Evolutionary conservation across 2,888 invertebrate genomes (phyloP), one percentile per base, ranked within the genome.

Genomic region (Caenorhabditis afra): DNA sequence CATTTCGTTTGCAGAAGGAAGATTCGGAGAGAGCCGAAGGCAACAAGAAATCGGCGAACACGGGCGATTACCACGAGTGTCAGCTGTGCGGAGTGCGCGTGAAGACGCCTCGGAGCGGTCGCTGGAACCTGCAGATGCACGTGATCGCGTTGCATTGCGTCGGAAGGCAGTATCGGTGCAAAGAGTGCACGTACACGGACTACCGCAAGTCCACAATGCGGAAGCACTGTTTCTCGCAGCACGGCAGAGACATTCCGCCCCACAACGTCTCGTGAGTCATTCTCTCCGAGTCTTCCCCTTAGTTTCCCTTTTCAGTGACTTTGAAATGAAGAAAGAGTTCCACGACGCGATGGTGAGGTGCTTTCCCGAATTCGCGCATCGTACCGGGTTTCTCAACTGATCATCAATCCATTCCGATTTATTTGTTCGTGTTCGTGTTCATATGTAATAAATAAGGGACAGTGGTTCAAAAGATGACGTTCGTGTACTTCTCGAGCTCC

Each of bases 101-200:
- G 23, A 81, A 79, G 44, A 75, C 83, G 5, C 83, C 81, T 18
- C 37, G 83, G n/a, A 73, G 83, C 23, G 83, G 83, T 0, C 64
- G 83, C 3, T 83, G 83, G 83, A 83, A 83, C 45, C 74, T 83
- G 7, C 83, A 83, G 61, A 82, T 82, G 82, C 83, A 83, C 49
- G 81, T 81, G 35, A 79, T 83, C 58, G 83, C 83, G n/a, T 71
- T 81, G 41, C 83, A 83, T 47, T 81, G 79, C 41, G 59, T 65
- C 12, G 65, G 74, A 18, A 45, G 80, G 41, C 73, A 77, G 12
- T 81, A 79, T 37, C 58, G 70, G 52, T 83, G 83, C 61, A 65
- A 55, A 37, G 45, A 74, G 37, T 83, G 83, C 35, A 23, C 53
- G 22, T 83, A 70, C 37, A 18, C 73, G 18, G 83, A 83, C 55